Percentiles rank a stretch among this genome's conserved stretches.
These are phyloP conservation scores for Schizothorax lantsangensis DNA, from an alignment of 2,797 vertebrate genomes.

Conservation along the genomic window DNA sequence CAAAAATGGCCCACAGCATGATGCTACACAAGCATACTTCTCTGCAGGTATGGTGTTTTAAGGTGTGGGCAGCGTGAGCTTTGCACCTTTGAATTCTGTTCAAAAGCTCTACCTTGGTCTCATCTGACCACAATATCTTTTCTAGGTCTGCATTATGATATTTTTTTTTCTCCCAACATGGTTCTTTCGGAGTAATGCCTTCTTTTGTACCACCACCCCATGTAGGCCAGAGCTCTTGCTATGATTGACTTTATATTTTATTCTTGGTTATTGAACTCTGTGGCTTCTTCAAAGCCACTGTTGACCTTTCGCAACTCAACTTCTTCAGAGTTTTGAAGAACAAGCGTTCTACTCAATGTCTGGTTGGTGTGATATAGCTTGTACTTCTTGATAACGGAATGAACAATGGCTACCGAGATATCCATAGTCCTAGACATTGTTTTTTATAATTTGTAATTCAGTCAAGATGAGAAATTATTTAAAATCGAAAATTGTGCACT, in stretches of 20 bases:
- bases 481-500: neutral
- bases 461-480: neutral
- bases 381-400: neutral
- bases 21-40: constrained; percentile 40
- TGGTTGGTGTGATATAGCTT: neutral
- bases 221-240: constrained; percentile 13
- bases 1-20: constrained; percentile 47
- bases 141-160: neutral
- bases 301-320: neutral
- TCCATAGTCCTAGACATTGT: neutral
- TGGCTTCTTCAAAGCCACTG: constrained; percentile 10
- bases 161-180: constrained; percentile 5
- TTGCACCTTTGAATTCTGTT: constrained; percentile 35
- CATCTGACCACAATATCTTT: constrained; percentile 33
- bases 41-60: constrained; percentile 38
- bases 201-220: constrained; percentile 31
- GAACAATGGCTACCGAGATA: neutral
- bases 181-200: constrained; percentile 29
- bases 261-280: constrained; percentile 15
- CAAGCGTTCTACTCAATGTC: neutral
- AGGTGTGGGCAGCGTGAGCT: constrained; percentile 38
- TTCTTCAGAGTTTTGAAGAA: constrained; percentile 11
- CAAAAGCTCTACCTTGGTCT: constrained; percentile 38
- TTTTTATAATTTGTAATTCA: neutral
- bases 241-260: constrained; percentile 30